These are phyloP conservation scores for Therioaphis trifolii DNA, from an alignment of 2,888 invertebrate species.

Conservation along the genomic window DNA sequence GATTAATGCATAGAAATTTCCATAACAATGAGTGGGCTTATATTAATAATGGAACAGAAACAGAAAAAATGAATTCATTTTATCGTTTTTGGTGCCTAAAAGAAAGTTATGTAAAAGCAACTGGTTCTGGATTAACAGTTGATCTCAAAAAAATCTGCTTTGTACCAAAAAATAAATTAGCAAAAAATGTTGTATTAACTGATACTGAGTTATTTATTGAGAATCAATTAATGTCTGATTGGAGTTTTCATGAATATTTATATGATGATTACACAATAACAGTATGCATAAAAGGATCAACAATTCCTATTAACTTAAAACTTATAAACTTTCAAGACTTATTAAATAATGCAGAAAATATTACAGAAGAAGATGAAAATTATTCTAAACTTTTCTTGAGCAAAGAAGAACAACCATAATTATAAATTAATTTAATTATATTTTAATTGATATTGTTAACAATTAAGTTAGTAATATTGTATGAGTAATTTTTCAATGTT, in stretches of 20 bases:
- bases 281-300: constrained; percentile 79
- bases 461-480: not conserved
- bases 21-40: constrained; percentile 82
- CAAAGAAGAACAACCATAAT: constrained; percentile 71
- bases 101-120: constrained; percentile 93
- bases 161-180: constrained; percentile 71
- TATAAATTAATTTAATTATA: constrained; percentile 5
- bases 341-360: constrained; percentile 71
- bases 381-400: constrained; percentile 74
- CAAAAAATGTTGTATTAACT: constrained; percentile 70
- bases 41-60: constrained; percentile 74
- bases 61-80: constrained; percentile 75
- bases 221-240: constrained; percentile 73
- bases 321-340: constrained; percentile 75
- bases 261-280: constrained; percentile 75
- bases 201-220: constrained; percentile 78
- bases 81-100: constrained; percentile 93
- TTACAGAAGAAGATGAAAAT: constrained; percentile 71
- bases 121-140: constrained; percentile 85
- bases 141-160: constrained; percentile 84
- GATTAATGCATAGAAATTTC: constrained; percentile 88
- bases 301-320: constrained; percentile 66
- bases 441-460: not conserved
- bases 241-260: constrained; percentile 85
- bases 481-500: not conserved